Percentiles rank a stretch among this genome's conserved stretches.
Evolutionary conservation across 1,140 invertebrate genomes (phyloP).

Genomic region (Oedothorax gibbosus): DNA sequence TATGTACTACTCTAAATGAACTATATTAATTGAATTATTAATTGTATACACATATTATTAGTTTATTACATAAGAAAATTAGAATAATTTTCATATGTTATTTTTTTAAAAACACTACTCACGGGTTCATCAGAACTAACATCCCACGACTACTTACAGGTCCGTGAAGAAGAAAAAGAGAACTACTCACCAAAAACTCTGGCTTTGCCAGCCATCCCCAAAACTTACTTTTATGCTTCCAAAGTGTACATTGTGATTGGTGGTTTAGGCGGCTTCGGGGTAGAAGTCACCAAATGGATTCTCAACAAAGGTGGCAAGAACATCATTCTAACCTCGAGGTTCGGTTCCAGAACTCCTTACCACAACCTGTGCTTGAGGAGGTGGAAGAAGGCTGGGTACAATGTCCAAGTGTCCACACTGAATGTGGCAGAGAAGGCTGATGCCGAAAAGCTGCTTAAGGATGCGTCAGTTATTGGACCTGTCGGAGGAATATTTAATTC

Average conservation of each 20-base stretch:
- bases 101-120: no score
- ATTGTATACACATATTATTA: no score
- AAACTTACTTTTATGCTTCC: constrained; percentile 67
- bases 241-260: constrained; percentile 71
- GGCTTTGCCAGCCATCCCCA: constrained; percentile 67
- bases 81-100: background rate
- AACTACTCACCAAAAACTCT: constrained; percentile 63
- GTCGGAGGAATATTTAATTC: constrained; percentile 96
- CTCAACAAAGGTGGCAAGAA: constrained; percentile 70
- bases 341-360: constrained; percentile 72
- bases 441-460: constrained; percentile 78
- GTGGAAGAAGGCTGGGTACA: constrained; percentile 78
- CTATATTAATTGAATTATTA: no score
- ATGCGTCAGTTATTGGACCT: constrained; percentile 78
- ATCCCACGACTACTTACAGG: background rate
- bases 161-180: constrained; percentile 65
- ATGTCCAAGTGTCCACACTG: constrained; percentile 79
- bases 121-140: background rate
- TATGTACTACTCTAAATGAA: no score
- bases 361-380: constrained; percentile 68
- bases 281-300: constrained; percentile 74
- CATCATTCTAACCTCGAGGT: constrained; percentile 72
- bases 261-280: constrained; percentile 74
- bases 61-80: no score
- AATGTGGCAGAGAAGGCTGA: constrained; percentile 76